Base-by-base conservation (phyloP, 2,888 invertebrate species). In the Synergus japonicus region DNA sequence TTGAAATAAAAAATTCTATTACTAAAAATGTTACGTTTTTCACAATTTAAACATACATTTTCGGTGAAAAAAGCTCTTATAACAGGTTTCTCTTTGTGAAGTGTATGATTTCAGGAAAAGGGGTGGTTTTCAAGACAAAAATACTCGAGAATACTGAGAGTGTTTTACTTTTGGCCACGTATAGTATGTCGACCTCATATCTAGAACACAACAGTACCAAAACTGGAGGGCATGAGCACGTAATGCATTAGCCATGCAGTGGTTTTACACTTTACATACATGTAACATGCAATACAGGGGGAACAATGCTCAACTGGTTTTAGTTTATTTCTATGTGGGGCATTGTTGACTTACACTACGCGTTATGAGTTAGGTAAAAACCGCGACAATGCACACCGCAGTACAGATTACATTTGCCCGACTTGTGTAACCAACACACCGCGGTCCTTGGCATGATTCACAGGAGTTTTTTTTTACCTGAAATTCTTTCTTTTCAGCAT, bases 401-500 rank as follows among this genome's bases (percentile, higher is more conserved):
- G 80, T 83, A 82, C 83, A 84, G 83, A 78, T 77, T 78, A 77
- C 84, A 84, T 83, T 81, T 82, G 78, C 82, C 82, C 78, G 82
- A 67, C 64, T 77, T 77, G 77, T 43, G 22, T 63, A 77, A 77
- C 41, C 22, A 46, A 13, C n/a, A 67, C 44, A 67, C 46, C 22
- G 1, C 73, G 85, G 84, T 84, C 85, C 85, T 86, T 85, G 85
- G 83, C 85, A 86, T 83, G 83, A 84, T 86, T 86, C 83, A 81
- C 83, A 82, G 67, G 15, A 44, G n/a, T 60, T 58, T 18, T 41
- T 29, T 8, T 76, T 63, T 22, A 46, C 4, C 67, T 67, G 13
- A 29, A 29, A 18, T 58, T 58, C n/a, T 58, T 58, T 58, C 18
- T 0, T 18, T 9, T 18, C 3, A 58, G 3, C 18, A 18, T 58